Conservation (phyloP, 1,140 invertebrate genomes). For the Venturia canescens region DNA sequence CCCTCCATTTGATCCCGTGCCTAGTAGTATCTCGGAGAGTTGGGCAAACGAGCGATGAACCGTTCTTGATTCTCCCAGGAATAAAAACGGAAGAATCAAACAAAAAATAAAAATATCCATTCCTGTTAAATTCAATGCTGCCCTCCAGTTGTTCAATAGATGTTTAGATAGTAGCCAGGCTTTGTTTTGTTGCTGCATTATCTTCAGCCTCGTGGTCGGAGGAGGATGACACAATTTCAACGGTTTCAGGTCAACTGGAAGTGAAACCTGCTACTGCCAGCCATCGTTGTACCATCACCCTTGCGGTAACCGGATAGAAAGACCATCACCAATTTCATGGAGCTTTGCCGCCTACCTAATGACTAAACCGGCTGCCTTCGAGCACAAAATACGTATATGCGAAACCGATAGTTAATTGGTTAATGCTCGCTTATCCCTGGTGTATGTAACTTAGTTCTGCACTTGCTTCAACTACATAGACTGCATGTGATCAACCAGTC, state of each 20-base stretch:
- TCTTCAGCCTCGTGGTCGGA: background rate
- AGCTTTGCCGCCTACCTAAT: background rate
- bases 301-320: conserved; percentile 16
- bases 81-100: background rate
- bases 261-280: background rate
- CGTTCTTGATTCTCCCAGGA: background rate
- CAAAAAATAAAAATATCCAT: background rate
- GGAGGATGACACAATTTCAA: conserved; percentile 13
- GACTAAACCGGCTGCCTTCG: conserved; percentile 30
- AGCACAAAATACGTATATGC: conserved; percentile 44
- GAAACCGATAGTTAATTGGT: conserved; percentile 50
- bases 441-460: no score
- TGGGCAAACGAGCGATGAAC: background rate
- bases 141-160: background rate
- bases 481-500: no score
- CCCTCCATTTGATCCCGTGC: background rate
- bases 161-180: background rate
- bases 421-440: background rate
- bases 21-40: background rate
- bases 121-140: background rate
- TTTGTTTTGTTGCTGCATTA: background rate
- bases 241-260: conserved; percentile 20
- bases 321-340: conserved; percentile 51
- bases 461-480: no score
- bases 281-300: background rate